Conservation (phyloP, 2,888 invertebrate species). For the Saturnia pavonia region DNA sequence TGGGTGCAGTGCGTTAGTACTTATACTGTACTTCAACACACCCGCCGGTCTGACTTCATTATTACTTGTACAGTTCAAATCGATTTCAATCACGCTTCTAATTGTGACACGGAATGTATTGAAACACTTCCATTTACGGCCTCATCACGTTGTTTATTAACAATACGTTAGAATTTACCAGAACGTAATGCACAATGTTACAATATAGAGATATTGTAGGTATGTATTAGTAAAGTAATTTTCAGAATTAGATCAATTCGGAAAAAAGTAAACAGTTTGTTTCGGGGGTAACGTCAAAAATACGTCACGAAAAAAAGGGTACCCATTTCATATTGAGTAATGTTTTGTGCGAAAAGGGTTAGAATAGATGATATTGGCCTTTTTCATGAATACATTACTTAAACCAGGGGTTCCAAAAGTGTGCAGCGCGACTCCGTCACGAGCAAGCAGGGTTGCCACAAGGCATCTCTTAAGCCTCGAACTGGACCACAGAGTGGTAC, state of each 20-base stretch:
- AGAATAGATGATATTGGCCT: neutral
- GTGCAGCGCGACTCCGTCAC: no score
- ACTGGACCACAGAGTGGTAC: no score
- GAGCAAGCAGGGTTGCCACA: no score
- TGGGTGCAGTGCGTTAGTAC: no score
- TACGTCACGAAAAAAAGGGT: neutral
- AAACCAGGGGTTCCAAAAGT: neutral
- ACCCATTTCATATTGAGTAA: conserved; percentile 3
- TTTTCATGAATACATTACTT: conserved; percentile 2
- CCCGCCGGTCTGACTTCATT: no score
- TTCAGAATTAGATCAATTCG: no score
- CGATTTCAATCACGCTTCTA: neutral
- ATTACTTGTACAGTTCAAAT: neutral
- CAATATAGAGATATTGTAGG: no score
- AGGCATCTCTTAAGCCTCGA: no score
- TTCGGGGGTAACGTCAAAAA: no score
- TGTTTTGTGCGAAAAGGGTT: conserved; percentile 9
- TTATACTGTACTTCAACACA: no score
- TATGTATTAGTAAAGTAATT: no score
- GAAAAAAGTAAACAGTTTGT: no score
- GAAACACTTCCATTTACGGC: neutral
- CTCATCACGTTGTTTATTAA: neutral
- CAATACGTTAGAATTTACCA: neutral
- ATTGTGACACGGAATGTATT: neutral
- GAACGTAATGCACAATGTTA: neutral